Evolutionary conservation across 2,888 invertebrate species (phyloP).

Genomic region (Hipparchia sbordonii): DNA sequence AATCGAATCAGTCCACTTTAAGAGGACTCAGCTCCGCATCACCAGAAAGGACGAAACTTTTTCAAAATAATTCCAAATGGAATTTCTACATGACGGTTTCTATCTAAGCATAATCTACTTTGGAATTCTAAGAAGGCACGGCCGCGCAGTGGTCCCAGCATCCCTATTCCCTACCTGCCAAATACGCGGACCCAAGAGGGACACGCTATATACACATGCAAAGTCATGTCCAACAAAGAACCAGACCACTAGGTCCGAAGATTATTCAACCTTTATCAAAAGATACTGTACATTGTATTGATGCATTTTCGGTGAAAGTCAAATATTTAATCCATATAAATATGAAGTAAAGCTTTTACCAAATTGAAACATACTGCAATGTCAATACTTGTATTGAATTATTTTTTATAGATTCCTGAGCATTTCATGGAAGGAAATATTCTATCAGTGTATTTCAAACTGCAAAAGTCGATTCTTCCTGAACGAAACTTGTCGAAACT

Average conservation of each 20-base stretch:
- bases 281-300: too few species aligned
- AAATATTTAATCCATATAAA: too few species aligned
- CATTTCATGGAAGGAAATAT: too few species aligned
- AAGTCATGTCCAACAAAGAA: neutral
- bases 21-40: neutral
- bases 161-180: conserved; percentile 46
- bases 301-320: too few species aligned
- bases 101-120: conserved; percentile 29
- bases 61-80: conserved; percentile 13
- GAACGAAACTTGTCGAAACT: too few species aligned
- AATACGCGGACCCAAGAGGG: neutral
- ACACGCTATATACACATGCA: neutral
- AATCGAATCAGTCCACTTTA: neutral
- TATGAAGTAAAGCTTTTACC: too few species aligned
- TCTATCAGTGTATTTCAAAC: too few species aligned
- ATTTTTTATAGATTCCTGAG: too few species aligned
- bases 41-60: neutral
- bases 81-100: conserved; percentile 19
- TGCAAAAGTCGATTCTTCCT: too few species aligned
- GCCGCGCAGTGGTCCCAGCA: conserved; percentile 40
- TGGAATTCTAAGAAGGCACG: conserved; percentile 56
- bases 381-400: too few species aligned
- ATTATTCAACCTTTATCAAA: too few species aligned
- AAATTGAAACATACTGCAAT: too few species aligned
- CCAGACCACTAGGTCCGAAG: neutral